Evolutionary conservation across 2,888 invertebrate genomes (phyloP).

Genomic region (Andrena marginata): DNA sequence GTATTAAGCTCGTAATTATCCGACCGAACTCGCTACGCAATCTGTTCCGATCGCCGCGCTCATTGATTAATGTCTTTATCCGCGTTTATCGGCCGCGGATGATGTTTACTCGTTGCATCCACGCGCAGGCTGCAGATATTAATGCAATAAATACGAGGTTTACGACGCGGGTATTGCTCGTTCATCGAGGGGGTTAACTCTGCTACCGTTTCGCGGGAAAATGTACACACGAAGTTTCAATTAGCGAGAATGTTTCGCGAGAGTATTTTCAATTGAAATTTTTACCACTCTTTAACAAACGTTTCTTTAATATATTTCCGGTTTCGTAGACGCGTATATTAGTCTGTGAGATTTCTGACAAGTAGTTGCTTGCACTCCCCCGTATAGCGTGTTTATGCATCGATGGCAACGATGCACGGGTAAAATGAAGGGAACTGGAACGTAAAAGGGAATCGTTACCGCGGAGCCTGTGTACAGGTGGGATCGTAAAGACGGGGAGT

Average conservation of each 20-base stretch:
- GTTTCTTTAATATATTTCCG: not conserved
- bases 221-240: not conserved
- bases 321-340: not conserved
- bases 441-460: conserved; percentile 28
- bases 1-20: conserved; percentile 33
- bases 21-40: conserved; percentile 22
- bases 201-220: not conserved
- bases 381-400: conserved; percentile 39
- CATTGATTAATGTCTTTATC: conserved; percentile 47
- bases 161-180: conserved; percentile 16
- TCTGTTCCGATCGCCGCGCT: conserved; percentile 1
- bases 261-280: not conserved
- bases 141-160: conserved; percentile 38
- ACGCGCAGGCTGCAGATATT: conserved; percentile 23
- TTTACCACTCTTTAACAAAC: too few species aligned
- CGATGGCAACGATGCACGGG: conserved; percentile 29
- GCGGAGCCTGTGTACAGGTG: not conserved
- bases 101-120: not conserved
- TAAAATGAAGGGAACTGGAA: conserved; percentile 5
- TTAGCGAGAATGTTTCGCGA: not conserved
- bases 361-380: not conserved
- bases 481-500: conserved; percentile 37
- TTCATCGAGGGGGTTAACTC: not conserved
- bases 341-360: not conserved
- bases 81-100: conserved; percentile 15